A percentile compares a stretch with the other conserved stretches of the same genome.
These are phyloP conservation scores for Lysiphlebus fabarum DNA, from an alignment of 1,140 invertebrate species.

Conservation along the genomic window DNA sequence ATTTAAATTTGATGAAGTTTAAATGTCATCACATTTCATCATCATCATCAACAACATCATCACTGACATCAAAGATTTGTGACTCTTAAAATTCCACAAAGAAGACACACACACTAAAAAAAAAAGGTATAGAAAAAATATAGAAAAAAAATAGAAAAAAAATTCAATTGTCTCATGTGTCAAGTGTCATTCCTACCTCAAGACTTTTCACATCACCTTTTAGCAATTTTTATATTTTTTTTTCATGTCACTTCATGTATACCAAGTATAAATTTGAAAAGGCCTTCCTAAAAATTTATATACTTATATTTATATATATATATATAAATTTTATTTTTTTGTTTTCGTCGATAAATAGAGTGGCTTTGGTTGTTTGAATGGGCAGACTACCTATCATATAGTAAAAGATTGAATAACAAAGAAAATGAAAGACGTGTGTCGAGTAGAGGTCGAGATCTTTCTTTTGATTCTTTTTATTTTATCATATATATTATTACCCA, in stretches of 20 bases:
- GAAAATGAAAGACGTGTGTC: constrained; percentile 10
- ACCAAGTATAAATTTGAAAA: too few relatives aligned
- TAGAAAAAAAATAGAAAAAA: constrained; percentile 1
- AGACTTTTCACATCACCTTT: constrained; percentile 15
- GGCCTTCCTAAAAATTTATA: too few relatives aligned
- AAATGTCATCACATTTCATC: too few relatives aligned
- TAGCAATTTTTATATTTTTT: constrained; percentile 11
- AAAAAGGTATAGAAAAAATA: too few relatives aligned
- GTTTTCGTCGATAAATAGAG: background rate
- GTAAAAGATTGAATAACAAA: constrained; percentile 21
- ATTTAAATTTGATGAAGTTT: too few relatives aligned
- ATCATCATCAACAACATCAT: too few relatives aligned
- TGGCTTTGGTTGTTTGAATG: constrained; percentile 1
- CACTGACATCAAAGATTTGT: too few relatives aligned
- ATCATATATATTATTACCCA: too few relatives aligned
- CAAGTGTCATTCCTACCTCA: constrained; percentile 7
- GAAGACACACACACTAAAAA: background rate
- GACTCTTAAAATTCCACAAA: background rate
- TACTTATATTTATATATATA: too few relatives aligned
- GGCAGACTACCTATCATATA: background rate
- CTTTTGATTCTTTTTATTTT: too few relatives aligned
- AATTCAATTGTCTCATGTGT: constrained; percentile 19
- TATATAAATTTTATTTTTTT: constrained; percentile 1
- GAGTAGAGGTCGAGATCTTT: constrained; percentile 8
- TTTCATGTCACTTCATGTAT: too few relatives aligned